phyloP scores from a whole-genome alignment of 1,140 invertebrate genomes.

The Choristoneura fumiferana region DNA sequence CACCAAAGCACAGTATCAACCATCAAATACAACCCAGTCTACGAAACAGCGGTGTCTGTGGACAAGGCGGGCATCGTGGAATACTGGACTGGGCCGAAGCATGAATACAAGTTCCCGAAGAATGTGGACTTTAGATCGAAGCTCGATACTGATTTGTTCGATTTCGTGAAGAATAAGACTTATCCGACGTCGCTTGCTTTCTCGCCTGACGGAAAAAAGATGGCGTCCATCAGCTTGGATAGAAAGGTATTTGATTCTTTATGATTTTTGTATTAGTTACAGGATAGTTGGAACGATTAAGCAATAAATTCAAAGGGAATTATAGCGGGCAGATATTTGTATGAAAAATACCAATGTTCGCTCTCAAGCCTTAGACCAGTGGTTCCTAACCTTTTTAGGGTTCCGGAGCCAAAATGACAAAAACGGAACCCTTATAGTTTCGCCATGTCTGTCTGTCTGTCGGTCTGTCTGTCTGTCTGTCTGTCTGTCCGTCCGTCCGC shows the following conservation, averaged over 20 bases:
- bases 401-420: no score
- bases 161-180: slow-evolving; percentile 94
- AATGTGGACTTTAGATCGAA: slow-evolving; percentile 93
- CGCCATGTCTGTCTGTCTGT: no score
- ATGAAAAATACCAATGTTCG: no score
- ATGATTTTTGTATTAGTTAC: slow-evolving; percentile 22
- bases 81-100: slow-evolving; percentile 96
- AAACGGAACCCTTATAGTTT: no score
- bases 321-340: no score
- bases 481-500: no score
- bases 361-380: no score
- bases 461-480: no score
- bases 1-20: slow-evolving; percentile 91
- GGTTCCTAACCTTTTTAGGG: no score
- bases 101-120: slow-evolving; percentile 93
- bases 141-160: slow-evolving; percentile 97
- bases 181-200: slow-evolving; percentile 88
- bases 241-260: slow-evolving; percentile 83
- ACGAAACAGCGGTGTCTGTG: slow-evolving; percentile 92
- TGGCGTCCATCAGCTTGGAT: slow-evolving; percentile 93
- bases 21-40: slow-evolving; percentile 93
- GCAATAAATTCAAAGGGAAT: no score
- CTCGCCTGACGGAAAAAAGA: slow-evolving; percentile 91
- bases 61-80: slow-evolving; percentile 95
- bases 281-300: no score